Base-by-base conservation (phyloP, 2,888 invertebrate species). In the Dicyrtoma fusca region DNA sequence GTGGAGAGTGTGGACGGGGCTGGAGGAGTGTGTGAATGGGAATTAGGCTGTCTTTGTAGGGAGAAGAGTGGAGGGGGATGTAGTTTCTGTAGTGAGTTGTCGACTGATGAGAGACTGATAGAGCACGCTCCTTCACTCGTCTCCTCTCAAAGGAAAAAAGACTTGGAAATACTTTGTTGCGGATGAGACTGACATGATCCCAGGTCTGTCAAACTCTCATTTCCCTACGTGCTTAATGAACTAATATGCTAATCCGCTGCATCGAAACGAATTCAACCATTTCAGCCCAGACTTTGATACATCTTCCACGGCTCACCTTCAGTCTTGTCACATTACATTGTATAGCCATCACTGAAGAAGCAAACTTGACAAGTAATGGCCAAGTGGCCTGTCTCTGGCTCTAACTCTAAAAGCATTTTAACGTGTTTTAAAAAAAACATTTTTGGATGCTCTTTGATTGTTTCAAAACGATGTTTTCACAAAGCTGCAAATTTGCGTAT, bases 221-320 rank as follows among this genome's bases (percentile, higher is more conserved):
- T 51, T 49, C 26, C 47, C 55, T 23, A 77, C 78, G 78, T 79
- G 78, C 76, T 71, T 75, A 74, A 77, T 79, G 78, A 77, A 72
- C 57, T 65, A 77, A 75, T 73, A 76, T 74, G 77, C 75, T 74
- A 78, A 78, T 68, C 69, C 57, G n/a, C 21, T 23, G 19, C 55
- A 59, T 59, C 59, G 51, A 17, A 26, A 55, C 26, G 34, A 66
- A 66, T 66, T 57, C 47, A 25, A 42, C n/a, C n/a, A 62, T 62
- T 44, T 17, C 44, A 17, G 14, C 34, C 44, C 62, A n/a, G 14
- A 19, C 45, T 23, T 14, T 25, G 13, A 1, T 23, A 34, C 10
- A 17, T 57, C 25, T 13, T 14, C 1, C 2, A 17, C 25, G 13
- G 23, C 17, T 4, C 25, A 11, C 61, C 34, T 14, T 61, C 11